Conservation (phyloP, 2,797 vertebrate genomes). For the Enteromius argenteus region DNA sequence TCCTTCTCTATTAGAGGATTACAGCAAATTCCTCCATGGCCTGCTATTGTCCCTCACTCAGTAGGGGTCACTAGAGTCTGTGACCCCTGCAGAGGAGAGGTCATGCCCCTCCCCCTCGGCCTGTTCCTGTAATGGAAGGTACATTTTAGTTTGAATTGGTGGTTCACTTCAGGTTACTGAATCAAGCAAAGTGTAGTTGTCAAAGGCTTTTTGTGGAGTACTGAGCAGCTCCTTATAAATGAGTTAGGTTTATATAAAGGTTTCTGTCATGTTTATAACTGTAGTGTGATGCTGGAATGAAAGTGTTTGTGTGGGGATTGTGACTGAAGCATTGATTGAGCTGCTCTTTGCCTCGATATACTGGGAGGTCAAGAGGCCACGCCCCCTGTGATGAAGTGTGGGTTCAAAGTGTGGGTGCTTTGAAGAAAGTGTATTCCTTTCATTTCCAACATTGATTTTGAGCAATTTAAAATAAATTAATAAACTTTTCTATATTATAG, state of each 20-base stretch:
- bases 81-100: slow-evolving; percentile 41
- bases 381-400: background rate
- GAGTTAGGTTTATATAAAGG: background rate
- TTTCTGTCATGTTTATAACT: background rate
- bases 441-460: background rate
- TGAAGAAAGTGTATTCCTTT: background rate
- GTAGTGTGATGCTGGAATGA: background rate
- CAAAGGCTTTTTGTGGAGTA: background rate
- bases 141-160: background rate
- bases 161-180: background rate
- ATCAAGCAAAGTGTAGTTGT: background rate
- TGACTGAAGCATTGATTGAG: background rate
- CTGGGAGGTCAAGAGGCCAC: background rate
- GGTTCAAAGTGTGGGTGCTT: background rate
- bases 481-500: background rate
- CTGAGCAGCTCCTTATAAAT: background rate
- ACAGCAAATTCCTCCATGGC: slow-evolving; percentile 33
- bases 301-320: slow-evolving; percentile 1
- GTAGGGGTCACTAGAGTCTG: slow-evolving; percentile 16
- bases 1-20: slow-evolving; percentile 34
- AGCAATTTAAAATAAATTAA: background rate
- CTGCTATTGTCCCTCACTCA: slow-evolving; percentile 19
- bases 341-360: background rate
- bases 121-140: background rate
- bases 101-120: slow-evolving; percentile 8